These are phyloP conservation scores for Erethizon dorsatum DNA, from an alignment of 2,797 vertebrate genomes.

Conservation along the genomic window DNA sequence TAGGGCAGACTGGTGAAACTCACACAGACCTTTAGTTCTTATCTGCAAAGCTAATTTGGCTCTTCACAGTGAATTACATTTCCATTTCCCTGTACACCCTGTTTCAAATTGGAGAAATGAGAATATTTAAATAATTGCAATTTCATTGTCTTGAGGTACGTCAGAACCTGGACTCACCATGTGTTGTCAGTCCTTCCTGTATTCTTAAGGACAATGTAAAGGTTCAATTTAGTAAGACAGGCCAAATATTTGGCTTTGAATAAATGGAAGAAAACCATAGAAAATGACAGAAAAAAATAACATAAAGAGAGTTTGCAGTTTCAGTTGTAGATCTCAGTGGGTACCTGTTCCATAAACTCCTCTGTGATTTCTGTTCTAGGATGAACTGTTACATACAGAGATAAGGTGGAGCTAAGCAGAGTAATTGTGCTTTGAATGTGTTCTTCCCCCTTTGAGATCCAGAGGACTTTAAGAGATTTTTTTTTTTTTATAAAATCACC, in stretches of 20 bases:
- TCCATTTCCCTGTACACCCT: constrained; percentile 40
- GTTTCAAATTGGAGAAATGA: constrained; percentile 56
- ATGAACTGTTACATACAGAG: not conserved
- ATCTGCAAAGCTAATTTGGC: constrained; percentile 55
- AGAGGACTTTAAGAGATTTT: constrained; percentile 57
- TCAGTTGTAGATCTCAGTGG: not conserved
- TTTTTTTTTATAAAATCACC: constrained; percentile 35
- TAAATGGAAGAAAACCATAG: constrained; percentile 15
- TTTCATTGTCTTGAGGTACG: constrained; percentile 29
- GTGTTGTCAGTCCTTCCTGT: constrained; percentile 32
- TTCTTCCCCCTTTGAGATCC: not conserved
- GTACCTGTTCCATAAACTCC: not conserved
- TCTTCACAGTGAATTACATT: constrained; percentile 67
- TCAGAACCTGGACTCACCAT: not conserved
- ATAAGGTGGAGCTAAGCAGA: not conserved
- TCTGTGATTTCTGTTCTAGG: not conserved
- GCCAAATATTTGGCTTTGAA: constrained; percentile 36
- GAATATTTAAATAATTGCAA: constrained; percentile 51
- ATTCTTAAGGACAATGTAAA: constrained; percentile 45
- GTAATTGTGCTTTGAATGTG: not conserved
- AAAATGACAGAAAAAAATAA: constrained; percentile 17
- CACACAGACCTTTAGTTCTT: constrained; percentile 51
- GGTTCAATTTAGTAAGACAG: not conserved
- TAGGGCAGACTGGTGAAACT: constrained; percentile 25
- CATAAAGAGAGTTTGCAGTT: not conserved